Evolutionary conservation across 2,888 invertebrate species (phyloP), one percentile per base, ranked within the genome.

Genomic region (Sminthurinus aureus): DNA sequence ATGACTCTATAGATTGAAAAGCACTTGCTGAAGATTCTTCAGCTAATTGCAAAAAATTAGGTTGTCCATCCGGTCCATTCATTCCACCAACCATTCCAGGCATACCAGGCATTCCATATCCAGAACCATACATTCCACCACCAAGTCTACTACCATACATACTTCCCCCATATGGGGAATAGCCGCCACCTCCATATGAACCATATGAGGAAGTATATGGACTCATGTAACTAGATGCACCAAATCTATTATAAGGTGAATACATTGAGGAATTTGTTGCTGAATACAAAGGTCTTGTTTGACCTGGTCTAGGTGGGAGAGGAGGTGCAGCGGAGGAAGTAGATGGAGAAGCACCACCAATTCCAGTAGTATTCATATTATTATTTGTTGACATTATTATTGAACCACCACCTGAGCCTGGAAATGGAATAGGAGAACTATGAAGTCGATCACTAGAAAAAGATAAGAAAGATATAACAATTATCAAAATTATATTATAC

Each of bases 1-100:
- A 92, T 80, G 96, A 95, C 91, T 98, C 98, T 87, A 99, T 96
- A 18, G 96, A 97, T 89, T 98, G 95, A 90, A 99, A 99, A 11
- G 99, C 96, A 83, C 96, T 95, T 75, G 98, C 92, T 0, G 98
- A 96, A 89, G 94, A 96, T 89, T 97, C 97, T 91, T 98, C 97
- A 0, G 97, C 98, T 89, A 95, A 92, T 90, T 96, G 95, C 79
- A 96, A 93, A 89, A 98, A 96, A 18, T 69, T 84, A 0, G 84
- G 84, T 26, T 85, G 85, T 11, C 84, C 86, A 89, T 88, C 85
- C 84, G 87, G 58, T 15, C 83, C 75, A 67, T 82, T 78, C 79
- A 81, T 81, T 73, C 85, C 85, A 24, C 74, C 79, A 50, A 67
- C 69, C 52, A 79, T 64, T 0, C 58, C 73, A 52, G 20, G 24